Evolutionary conservation across 1,140 invertebrate genomes (phyloP).

Genomic region (Metaphire vulgaris): DNA sequence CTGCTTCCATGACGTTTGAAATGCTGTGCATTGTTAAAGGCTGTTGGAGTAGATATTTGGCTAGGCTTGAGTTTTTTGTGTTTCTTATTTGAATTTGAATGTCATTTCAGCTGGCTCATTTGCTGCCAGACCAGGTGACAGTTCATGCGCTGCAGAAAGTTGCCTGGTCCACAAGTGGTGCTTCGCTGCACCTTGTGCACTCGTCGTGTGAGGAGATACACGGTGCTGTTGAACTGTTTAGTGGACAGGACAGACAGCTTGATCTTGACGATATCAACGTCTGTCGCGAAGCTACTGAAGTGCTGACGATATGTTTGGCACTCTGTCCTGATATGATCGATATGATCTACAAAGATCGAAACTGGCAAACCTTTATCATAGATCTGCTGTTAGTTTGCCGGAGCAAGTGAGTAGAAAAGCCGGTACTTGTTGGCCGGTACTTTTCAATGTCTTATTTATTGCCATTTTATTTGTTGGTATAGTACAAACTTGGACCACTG

Average conservation of each 20-base stretch:
- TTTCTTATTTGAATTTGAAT: too few relatives aligned
- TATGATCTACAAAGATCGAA: constrained; percentile 63
- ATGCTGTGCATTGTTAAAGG: too few relatives aligned
- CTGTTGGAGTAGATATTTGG: too few relatives aligned
- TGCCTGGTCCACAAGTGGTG: constrained; percentile 69
- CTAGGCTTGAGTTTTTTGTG: too few relatives aligned
- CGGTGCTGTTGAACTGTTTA: constrained; percentile 47
- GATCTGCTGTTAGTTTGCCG: constrained; percentile 72
- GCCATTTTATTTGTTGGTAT: too few relatives aligned
- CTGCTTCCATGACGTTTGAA: too few relatives aligned
- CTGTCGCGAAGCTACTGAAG: constrained; percentile 85
- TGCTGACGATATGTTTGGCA: constrained; percentile 78
- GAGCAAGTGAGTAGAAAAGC: too few relatives aligned
- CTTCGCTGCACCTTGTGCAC: constrained; percentile 63
- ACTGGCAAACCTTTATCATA: constrained; percentile 79
- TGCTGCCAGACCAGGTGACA: constrained; percentile 42
- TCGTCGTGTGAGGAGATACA: constrained; percentile 63
- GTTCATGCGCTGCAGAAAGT: constrained; percentile 57
- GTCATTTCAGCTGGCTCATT: constrained; percentile 37
- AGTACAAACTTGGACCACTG: too few relatives aligned
- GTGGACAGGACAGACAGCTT: constrained; percentile 5
- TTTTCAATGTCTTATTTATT: too few relatives aligned
- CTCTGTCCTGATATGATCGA: constrained; percentile 75
- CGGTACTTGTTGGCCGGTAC: constrained; percentile 39
- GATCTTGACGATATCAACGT: constrained; percentile 57